These are phyloP conservation scores for Pangasius mekongensis DNA, from an alignment of 2,797 vertebrate genomes.

Conservation along the genomic window DNA sequence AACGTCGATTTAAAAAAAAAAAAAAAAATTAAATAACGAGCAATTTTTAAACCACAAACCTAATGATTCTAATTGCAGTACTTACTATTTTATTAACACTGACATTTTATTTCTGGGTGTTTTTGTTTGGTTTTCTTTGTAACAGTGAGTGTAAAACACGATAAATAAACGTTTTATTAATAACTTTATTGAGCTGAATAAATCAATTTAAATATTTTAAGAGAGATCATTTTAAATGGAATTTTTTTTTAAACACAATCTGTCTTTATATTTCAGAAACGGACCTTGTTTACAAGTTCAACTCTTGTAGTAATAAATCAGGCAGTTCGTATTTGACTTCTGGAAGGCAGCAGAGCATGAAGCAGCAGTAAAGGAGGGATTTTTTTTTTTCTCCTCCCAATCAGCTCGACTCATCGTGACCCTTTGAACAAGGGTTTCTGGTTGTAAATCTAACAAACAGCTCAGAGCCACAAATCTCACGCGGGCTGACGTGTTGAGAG, in stretches of 20 bases:
- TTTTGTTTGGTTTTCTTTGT: neutral
- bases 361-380: conserved; percentile 38
- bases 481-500: conserved; percentile 68
- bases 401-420: conserved; percentile 71
- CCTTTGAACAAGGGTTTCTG: conserved; percentile 68
- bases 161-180: neutral
- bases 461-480: conserved; percentile 56
- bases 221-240: neutral
- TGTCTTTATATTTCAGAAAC: neutral
- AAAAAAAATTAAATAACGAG: neutral
- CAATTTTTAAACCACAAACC: neutral
- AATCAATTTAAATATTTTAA: neutral
- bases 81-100: neutral
- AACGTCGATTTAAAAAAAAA: neutral
- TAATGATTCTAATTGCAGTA: neutral
- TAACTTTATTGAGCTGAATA: neutral
- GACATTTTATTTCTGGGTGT: neutral
- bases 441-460: conserved; percentile 74
- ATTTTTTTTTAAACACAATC: conserved; percentile 1
- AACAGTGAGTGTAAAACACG: neutral
- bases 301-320: conserved; percentile 19
- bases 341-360: conserved; percentile 31
- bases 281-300: neutral
- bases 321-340: neutral
- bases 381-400: conserved; percentile 70